A percentile compares a stretch with the other conserved stretches of the same genome.
phyloP scores from a whole-genome alignment of 2,888 invertebrate species.

The Luffia ferchaultella region DNA sequence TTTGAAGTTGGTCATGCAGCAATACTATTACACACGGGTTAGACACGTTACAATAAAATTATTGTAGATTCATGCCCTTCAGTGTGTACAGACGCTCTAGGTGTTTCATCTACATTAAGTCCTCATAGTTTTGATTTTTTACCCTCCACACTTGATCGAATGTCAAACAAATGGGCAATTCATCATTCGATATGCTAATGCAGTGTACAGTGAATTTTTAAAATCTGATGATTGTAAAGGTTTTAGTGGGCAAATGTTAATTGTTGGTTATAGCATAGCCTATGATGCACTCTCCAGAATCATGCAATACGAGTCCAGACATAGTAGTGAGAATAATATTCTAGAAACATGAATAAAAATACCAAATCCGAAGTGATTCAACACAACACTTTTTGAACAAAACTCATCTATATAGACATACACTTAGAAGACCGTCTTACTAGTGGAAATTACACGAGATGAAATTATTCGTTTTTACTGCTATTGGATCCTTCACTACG shows the following conservation, averaged over 20 bases:
- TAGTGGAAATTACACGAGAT: slow-evolving; percentile 75
- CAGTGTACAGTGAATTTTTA: slow-evolving; percentile 88
- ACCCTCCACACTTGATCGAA: slow-evolving; percentile 79
- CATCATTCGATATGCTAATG: slow-evolving; percentile 92
- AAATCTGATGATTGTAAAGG: slow-evolving; percentile 92
- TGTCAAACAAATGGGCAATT: slow-evolving; percentile 91
- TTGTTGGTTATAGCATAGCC: slow-evolving; percentile 92
- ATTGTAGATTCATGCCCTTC: slow-evolving; percentile 94
- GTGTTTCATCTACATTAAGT: slow-evolving; percentile 90
- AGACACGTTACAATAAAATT: slow-evolving; percentile 91
- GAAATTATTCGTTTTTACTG: no score
- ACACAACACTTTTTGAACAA: slow-evolving; percentile 52
- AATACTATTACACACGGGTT: slow-evolving; percentile 94
- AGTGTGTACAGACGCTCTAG: slow-evolving; percentile 90
- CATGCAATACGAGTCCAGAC: slow-evolving; percentile 72
- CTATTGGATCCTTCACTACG: no score
- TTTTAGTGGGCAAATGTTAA: slow-evolving; percentile 89
- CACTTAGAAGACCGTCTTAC: slow-evolving; percentile 78
- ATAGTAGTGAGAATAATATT: slow-evolving; percentile 82
- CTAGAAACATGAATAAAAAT: slow-evolving; percentile 73
- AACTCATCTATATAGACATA: slow-evolving; percentile 75
- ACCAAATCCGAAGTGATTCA: slow-evolving; percentile 57
- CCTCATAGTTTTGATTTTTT: slow-evolving; percentile 96
- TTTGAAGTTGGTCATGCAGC: slow-evolving; percentile 93
- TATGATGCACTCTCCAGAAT: slow-evolving; percentile 90